Evolutionary conservation across 2,113 vertebrate genomes (phyloP).

Genomic region (Narcine bancroftii): DNA sequence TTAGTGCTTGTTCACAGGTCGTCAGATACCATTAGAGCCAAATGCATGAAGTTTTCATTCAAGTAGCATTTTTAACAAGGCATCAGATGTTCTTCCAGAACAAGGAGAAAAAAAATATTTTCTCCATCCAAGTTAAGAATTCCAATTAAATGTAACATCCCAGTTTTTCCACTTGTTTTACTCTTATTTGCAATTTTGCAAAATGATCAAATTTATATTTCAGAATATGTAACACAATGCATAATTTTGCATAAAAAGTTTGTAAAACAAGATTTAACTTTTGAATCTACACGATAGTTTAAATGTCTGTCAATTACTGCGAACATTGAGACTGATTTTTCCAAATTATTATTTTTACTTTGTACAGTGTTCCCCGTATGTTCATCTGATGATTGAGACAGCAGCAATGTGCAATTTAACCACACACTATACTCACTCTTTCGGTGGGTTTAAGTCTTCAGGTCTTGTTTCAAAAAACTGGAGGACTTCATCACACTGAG

Average conservation of each 20-base stretch:
- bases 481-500: constrained; percentile 91
- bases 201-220: not conserved
- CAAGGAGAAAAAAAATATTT: not conserved
- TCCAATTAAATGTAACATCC: not conserved
- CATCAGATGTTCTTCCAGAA: not conserved
- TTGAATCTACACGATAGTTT: not conserved
- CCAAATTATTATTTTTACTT: not conserved
- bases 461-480: constrained; percentile 94
- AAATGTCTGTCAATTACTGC: not conserved
- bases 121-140: not conserved
- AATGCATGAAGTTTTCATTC: not conserved
- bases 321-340: not conserved
- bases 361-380: not conserved
- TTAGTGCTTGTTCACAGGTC: not conserved
- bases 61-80: not conserved
- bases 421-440: constrained; percentile 68
- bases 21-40: not conserved
- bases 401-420: not conserved
- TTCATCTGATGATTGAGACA: too few species aligned
- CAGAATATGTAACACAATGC: not conserved
- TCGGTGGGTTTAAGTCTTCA: constrained; percentile 85
- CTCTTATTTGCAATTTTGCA: not conserved
- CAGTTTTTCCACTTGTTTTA: not conserved
- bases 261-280: not conserved
- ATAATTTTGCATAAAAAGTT: not conserved